Base-by-base conservation (phyloP, 1,140 invertebrate species). In the Zaprionus vittiger region DNA sequence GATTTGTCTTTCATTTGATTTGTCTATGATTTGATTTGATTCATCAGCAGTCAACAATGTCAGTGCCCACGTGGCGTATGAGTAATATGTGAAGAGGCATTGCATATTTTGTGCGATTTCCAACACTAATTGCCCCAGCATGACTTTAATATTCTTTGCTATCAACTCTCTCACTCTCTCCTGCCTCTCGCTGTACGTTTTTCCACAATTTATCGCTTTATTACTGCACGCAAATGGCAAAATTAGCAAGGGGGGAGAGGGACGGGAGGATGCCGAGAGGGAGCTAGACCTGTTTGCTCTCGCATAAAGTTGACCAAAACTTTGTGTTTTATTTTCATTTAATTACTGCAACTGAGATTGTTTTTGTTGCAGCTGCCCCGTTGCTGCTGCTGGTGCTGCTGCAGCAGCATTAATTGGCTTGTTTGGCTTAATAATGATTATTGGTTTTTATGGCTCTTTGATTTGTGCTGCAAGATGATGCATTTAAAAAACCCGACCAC, bases 391-490 rank as follows among this genome's bases (percentile, higher is more conserved):
- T 37, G 73, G 28, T 11, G 71, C 69, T 44, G 73, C 59, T 11
- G 71, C 69, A 37, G 74, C 59, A 79, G 85, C 85, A 89, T 90
- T 89, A 89, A 89, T 90, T 89, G 84, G 84, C 84, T 89, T 89
- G 84, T 89, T 89, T 89, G 81, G 84, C 84, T 90, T 90, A 90
- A 89, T 89, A 89, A 89, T 89, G 85, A 89, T 89, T 89, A 89
- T 89, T 89, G 85, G 84, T 89, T 90, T 89, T 89, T 89, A 89
- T 85, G 85, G 83, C 85, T 90, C 85, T 90, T 89, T 89, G 84
- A 89, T 89, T 89, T 85, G 41, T 17, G 41, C 41, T 90, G 84
- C 84, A 85, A 34, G 31, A 90, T 90, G 84, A 89, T 90, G 84
- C 85, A 84, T 89, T 76, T 75, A 89, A 89, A 87, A 89, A 72